phyloP scores from a whole-genome alignment of 1,140 invertebrate genomes.

The Maniola jurtina region DNA sequence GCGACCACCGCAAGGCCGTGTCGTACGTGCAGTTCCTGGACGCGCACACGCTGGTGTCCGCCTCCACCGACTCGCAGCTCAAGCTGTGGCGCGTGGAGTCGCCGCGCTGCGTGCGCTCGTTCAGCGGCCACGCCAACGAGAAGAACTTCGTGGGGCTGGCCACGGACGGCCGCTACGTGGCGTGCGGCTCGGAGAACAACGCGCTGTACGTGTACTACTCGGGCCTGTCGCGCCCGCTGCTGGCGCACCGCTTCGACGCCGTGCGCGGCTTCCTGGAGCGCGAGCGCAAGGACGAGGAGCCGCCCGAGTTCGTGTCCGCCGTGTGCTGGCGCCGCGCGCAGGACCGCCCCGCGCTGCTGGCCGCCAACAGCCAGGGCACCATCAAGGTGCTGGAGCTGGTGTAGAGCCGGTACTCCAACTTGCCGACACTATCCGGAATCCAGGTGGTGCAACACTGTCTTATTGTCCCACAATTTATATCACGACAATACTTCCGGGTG shows the following conservation, averaged over 20 bases:
- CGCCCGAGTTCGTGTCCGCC: slow-evolving; percentile 96
- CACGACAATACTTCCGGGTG: no score
- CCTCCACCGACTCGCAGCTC: slow-evolving; percentile 96
- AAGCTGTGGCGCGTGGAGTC: slow-evolving; percentile 95
- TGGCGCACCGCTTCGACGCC: slow-evolving; percentile 94
- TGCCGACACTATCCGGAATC: no score
- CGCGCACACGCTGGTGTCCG: slow-evolving; percentile 93
- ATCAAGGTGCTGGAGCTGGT: slow-evolving; percentile 92
- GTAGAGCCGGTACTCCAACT: slow-evolving; percentile 3
- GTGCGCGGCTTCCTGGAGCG: slow-evolving; percentile 88
- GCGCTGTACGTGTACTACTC: slow-evolving; percentile 96
- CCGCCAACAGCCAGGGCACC: slow-evolving; percentile 96
- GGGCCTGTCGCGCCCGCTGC: slow-evolving; percentile 91
- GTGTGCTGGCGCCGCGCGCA: slow-evolving; percentile 95
- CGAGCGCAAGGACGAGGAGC: slow-evolving; percentile 88
- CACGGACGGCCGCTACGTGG: slow-evolving; percentile 96
- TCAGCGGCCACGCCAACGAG: slow-evolving; percentile 96
- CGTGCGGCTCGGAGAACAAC: slow-evolving; percentile 98
- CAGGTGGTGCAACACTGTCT: no score
- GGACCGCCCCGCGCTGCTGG: slow-evolving; percentile 85
- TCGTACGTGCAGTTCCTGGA: slow-evolving; percentile 98
- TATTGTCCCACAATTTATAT: no score
- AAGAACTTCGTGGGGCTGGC: slow-evolving; percentile 99
- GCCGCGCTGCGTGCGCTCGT: slow-evolving; percentile 90
- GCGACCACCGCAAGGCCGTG: slow-evolving; percentile 96